Conservation (phyloP, 2,888 invertebrate genomes). For the Scotopteryx bipunctaria region DNA sequence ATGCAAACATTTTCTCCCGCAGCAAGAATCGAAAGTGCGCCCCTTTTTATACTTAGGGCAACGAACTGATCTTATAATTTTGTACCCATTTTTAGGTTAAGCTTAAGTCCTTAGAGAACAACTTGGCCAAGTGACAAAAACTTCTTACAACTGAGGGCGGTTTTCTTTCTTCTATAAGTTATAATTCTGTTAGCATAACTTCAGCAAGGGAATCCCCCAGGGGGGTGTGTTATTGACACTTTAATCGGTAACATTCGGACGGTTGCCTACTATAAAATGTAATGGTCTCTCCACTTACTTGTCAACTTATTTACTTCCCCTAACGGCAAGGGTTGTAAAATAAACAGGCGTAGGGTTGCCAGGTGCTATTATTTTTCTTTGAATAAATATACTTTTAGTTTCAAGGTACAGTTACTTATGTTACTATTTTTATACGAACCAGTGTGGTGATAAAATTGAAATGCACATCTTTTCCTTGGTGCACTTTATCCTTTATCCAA, state of each 20-base stretch:
- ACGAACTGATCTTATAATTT: not conserved
- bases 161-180: not conserved
- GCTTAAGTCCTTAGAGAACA: not conserved
- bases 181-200: constrained; percentile 8
- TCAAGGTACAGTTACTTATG: no score
- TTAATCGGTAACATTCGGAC: not conserved
- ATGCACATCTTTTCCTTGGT: no score
- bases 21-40: no score
- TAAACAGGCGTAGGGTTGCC: constrained; percentile 23
- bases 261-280: constrained; percentile 19
- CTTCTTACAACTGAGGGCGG: not conserved
- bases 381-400: no score
- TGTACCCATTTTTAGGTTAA: not conserved
- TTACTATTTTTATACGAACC: no score
- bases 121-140: not conserved
- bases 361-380: constrained; percentile 4
- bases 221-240: constrained; percentile 1
- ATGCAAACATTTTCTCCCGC: no score
- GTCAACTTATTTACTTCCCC: constrained; percentile 32
- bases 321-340: constrained; percentile 28
- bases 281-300: constrained; percentile 25
- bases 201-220: not conserved
- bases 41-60: no score
- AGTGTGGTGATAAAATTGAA: no score
- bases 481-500: no score